Evolutionary conservation across 30 jellyfish, hydroid and myxozoan species (phyloP).

Genomic region (Turritopsis rubra): DNA sequence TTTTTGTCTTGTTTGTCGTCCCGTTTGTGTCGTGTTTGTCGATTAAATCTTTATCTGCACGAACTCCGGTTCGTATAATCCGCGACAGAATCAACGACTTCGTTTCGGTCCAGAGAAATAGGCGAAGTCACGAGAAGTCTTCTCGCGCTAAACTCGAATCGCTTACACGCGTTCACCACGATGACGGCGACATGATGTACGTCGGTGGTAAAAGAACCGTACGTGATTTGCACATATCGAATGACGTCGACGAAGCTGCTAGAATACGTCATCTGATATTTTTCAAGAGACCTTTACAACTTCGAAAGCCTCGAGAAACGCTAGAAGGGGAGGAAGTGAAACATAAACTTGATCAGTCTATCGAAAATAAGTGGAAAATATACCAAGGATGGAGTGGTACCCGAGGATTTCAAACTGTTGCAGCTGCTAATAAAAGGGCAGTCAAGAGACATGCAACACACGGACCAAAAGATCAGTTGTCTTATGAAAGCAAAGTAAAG

Average conservation of each 20-base stretch:
- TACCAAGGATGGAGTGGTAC: not conserved
- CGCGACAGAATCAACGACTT: conserved; percentile 7
- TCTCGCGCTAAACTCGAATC: not conserved
- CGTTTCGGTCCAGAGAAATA: not conserved
- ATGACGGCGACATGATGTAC: not conserved
- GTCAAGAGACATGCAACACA: not conserved
- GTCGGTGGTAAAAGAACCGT: not conserved
- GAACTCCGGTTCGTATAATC: not conserved
- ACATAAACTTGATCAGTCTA: conserved; percentile 8
- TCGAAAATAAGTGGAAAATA: conserved; percentile 15
- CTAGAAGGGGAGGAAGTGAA: not conserved
- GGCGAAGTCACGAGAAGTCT: not conserved
- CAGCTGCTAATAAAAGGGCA: not conserved
- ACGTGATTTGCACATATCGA: not conserved
- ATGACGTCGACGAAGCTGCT: conserved; percentile 2
- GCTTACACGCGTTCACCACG: not conserved
- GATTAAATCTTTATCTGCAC: not conserved
- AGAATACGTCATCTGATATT: not conserved
- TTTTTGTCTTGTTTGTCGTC: not conserved
- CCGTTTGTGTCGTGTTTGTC: not conserved
- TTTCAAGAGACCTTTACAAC: not conserved
- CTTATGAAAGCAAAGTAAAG: not conserved
- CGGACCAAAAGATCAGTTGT: not conserved
- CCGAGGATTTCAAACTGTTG: not conserved
- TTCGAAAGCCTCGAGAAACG: conserved; percentile 2